Conservation (phyloP, 30 jellyfish, hydroid and myxozoan genomes). For the Pseudorhiza aurosa region DNA sequence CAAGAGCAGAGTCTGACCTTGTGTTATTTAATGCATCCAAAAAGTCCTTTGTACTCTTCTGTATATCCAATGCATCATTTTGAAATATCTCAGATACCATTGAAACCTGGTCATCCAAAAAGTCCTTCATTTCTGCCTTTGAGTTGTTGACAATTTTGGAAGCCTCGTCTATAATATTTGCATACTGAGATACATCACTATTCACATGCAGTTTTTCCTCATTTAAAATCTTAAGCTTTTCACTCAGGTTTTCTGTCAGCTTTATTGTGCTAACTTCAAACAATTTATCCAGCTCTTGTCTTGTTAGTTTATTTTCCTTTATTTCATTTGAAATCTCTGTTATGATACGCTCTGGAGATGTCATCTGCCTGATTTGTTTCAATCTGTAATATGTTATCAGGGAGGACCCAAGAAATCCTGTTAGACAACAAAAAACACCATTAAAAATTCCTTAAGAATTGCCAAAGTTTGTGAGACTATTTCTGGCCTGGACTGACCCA, state of each 20-base stretch:
- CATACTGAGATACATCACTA: neutral
- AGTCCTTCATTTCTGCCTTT: neutral
- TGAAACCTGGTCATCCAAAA: neutral
- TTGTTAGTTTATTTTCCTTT: neutral
- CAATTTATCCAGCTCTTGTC: constrained; percentile 4
- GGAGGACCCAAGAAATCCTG: constrained; percentile 85
- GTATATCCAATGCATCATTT: neutral
- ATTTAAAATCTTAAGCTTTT: neutral
- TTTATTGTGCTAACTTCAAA: neutral
- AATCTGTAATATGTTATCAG: constrained; percentile 73
- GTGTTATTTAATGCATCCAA: neutral
- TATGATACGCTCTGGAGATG: constrained; percentile 54
- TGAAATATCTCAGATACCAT: neutral
- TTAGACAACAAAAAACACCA: too few relatives aligned
- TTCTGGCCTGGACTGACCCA: too few relatives aligned
- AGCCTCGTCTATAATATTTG: neutral
- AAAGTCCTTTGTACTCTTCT: neutral
- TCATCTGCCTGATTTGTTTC: constrained; percentile 54
- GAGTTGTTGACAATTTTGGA: neutral
- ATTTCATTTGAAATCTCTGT: constrained; percentile 33
- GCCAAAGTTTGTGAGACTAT: too few relatives aligned
- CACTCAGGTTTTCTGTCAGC: constrained; percentile 3
- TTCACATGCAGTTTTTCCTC: neutral
- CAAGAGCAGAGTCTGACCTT: neutral
- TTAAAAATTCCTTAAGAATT: too few relatives aligned